These are phyloP conservation scores for Platorchestia sp. DNA, from an alignment of 1,140 invertebrate genomes.

Conservation along the genomic window DNA sequence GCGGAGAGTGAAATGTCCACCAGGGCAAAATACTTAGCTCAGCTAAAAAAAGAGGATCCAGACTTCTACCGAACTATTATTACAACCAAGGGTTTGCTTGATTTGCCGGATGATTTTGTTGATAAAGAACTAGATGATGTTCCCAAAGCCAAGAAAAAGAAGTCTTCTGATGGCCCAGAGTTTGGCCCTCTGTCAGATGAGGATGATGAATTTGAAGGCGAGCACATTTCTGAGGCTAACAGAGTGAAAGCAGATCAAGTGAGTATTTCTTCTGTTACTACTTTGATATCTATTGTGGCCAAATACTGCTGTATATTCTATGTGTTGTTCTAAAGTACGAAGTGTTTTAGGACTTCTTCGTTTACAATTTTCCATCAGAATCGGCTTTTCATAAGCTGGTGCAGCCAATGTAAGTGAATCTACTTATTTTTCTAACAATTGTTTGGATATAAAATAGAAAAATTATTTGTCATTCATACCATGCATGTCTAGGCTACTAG, in stretches of 20 bases:
- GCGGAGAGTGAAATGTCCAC: background rate
- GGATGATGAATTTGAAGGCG: slow-evolving; percentile 13
- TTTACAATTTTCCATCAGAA: too few species aligned
- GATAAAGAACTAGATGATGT: slow-evolving; percentile 14
- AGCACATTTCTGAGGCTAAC: background rate
- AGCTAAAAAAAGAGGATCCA: slow-evolving; percentile 38
- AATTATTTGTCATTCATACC: too few species aligned
- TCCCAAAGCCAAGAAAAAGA: slow-evolving; percentile 27
- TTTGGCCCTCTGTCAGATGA: slow-evolving; percentile 40
- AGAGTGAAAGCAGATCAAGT: background rate
- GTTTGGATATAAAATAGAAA: too few species aligned
- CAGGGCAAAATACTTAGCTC: background rate
- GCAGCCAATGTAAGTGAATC: too few species aligned
- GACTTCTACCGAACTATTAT: slow-evolving; percentile 32
- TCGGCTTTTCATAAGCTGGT: too few species aligned
- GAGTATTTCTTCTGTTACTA: background rate
- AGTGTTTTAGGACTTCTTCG: too few species aligned
- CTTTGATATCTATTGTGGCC: too few species aligned
- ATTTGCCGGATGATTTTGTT: slow-evolving; percentile 44
- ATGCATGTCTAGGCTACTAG: background rate
- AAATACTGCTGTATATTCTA: too few species aligned
- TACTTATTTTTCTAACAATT: too few species aligned
- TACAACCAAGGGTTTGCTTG: slow-evolving; percentile 9
- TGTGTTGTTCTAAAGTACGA: too few species aligned
- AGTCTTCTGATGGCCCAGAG: background rate